Percentiles rank a stretch among this genome's conserved stretches.
phyloP scores from a whole-genome alignment of 1,140 invertebrate species.

The Ips typographus region DNA sequence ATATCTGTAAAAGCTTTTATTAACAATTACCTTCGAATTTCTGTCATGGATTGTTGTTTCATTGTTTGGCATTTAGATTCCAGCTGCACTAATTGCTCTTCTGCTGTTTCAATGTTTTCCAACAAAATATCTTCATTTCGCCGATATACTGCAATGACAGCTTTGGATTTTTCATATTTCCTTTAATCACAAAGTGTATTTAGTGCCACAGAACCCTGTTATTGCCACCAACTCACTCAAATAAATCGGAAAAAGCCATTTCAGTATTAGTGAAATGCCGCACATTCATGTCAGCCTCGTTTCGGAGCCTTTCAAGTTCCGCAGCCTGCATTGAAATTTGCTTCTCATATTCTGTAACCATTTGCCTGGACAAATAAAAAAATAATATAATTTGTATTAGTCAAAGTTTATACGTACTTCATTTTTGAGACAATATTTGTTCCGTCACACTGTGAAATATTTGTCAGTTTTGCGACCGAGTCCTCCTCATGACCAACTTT shows the following conservation, averaged over 20 bases:
- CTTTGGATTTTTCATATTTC: constrained; percentile 61
- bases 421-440: not conserved
- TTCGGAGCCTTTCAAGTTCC: constrained; percentile 12
- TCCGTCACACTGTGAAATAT: too few relatives aligned
- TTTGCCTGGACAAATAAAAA: constrained; percentile 10
- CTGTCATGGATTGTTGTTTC: constrained; percentile 57
- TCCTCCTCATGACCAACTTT: too few relatives aligned
- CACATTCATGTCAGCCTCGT: constrained; percentile 14
- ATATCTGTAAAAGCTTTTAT: too few relatives aligned
- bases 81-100: constrained; percentile 55
- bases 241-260: constrained; percentile 30
- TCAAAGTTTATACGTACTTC: not conserved
- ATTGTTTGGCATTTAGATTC: constrained; percentile 58
- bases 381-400: too few relatives aligned
- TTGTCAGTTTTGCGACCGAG: too few relatives aligned
- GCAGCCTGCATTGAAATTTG: constrained; percentile 7
- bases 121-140: constrained; percentile 61
- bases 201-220: not conserved
- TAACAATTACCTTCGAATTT: constrained; percentile 55
- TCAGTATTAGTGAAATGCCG: constrained; percentile 24
- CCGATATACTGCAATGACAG: constrained; percentile 58
- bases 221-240: constrained; percentile 16
- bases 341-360: constrained; percentile 19
- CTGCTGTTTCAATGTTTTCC: constrained; percentile 55
- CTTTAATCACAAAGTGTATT: constrained; percentile 23